Base-by-base conservation (phyloP, 2,888 invertebrate genomes). In the Mechanitis messenoides region DNA sequence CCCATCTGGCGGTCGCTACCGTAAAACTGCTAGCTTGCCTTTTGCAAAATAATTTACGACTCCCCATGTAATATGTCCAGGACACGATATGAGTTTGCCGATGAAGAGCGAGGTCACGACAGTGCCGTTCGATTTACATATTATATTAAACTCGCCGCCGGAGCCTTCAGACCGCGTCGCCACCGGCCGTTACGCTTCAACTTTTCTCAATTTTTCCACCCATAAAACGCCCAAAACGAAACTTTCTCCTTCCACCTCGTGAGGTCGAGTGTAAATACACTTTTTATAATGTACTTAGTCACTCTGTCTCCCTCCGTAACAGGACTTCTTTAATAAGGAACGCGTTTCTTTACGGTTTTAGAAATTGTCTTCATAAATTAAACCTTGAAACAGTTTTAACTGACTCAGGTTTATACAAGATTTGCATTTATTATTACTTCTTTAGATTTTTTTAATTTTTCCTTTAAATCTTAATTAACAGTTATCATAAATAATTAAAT, bases 201-300 rank as follows among this genome's bases (percentile, higher is more conserved):
- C 90, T 90, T 90, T 90, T 88, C 88, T 82, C 86, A 89, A 90
- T 89, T 89, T 89, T 89, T 90, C 87, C 87, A 82, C 81, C 84
- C 87, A 89, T 90, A 89, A 89, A 90, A 84, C 82, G 83, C 78
- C 84, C 84, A 81, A 84, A 83, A 85, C 81, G 81, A 85, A 90
- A 88, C 83, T 87, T 89, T 85, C 70, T 78, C 78, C 83, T 77
- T 81, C 83, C 82, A 78, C 83, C 79, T 83, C 86, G 81, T 84
- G 84, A 88, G 87, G 86, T 85, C 86, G 85, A 84, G 84, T 87
- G 85, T 87, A 89, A 87, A 88, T 87, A 88, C 81, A 85, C 83
- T 88, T 89, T 87, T 87, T 85, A 85, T 88, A 87, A 88, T 86
- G 82, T 86, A 84, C 85, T 87, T 83, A 84, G 84, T 84, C 86